These are phyloP conservation scores for Oscheius onirici DNA, from an alignment of 2,888 invertebrate species.

Conservation along the genomic window DNA sequence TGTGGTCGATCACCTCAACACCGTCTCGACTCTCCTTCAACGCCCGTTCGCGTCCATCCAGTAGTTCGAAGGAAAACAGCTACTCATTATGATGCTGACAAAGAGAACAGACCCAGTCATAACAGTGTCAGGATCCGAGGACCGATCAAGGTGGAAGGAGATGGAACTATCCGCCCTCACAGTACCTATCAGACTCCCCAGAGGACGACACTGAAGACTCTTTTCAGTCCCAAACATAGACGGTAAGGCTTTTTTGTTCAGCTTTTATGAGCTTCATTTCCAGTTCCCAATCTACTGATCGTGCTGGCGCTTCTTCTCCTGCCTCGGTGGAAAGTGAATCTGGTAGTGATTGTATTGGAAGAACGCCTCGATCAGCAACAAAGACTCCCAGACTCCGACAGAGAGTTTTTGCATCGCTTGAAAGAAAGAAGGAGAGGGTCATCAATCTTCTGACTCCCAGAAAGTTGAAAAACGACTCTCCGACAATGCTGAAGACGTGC, in stretches of 20 bases:
- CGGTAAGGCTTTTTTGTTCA: background rate
- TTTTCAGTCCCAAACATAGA: constrained; percentile 46
- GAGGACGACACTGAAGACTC: constrained; percentile 44
- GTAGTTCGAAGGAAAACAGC: constrained; percentile 9
- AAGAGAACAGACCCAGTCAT: constrained; percentile 29
- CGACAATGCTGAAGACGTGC: constrained; percentile 49
- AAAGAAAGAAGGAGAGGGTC: constrained; percentile 79
- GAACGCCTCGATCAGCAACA: constrained; percentile 55
- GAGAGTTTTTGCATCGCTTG: constrained; percentile 78
- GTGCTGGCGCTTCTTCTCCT: constrained; percentile 42
- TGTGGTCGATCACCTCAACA: constrained; percentile 53
- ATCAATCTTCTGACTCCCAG: constrained; percentile 80
- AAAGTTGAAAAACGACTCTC: constrained; percentile 58
- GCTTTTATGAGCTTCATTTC: no score
- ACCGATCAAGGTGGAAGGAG: constrained; percentile 28
- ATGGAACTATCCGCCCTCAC: constrained; percentile 46
- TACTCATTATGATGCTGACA: constrained; percentile 16
- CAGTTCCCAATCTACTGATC: constrained; percentile 41
- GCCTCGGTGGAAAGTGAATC: constrained; percentile 44
- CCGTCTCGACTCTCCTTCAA: constrained; percentile 19
- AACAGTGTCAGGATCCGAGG: constrained; percentile 30
- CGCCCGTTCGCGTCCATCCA: constrained; percentile 16
- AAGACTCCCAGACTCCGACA: constrained; percentile 62
- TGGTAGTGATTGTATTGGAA: constrained; percentile 18
- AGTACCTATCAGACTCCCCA: constrained; percentile 56